Conservation (phyloP, 1,140 invertebrate species). For the Pachypsylla venusta region DNA sequence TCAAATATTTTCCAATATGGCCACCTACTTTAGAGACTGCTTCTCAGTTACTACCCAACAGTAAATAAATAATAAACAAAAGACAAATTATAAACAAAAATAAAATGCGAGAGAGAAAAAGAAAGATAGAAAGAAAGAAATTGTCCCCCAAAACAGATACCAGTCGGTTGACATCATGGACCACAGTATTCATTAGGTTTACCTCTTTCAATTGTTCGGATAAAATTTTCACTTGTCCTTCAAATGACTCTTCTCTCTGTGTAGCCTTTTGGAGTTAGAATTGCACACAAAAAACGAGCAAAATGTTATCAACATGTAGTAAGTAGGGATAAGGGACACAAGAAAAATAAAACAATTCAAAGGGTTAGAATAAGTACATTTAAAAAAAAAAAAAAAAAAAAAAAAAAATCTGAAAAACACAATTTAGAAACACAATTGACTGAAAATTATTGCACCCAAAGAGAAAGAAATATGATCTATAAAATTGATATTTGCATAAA, state of each 20-base stretch:
- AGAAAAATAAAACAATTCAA: constrained; percentile 23
- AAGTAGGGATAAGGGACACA: constrained; percentile 27
- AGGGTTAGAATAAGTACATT: constrained; percentile 22
- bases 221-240: constrained; percentile 82
- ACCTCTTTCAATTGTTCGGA: constrained; percentile 89
- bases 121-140: too few relatives aligned
- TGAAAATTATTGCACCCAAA: constrained; percentile 20
- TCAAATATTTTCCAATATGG: too few relatives aligned
- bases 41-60: too few relatives aligned
- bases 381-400: constrained; percentile 18
- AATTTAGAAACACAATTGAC: constrained; percentile 21
- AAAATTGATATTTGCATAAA: too few relatives aligned
- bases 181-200: constrained; percentile 27
- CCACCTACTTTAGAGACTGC: too few relatives aligned
- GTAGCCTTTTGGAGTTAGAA: constrained; percentile 52
- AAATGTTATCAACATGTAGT: constrained; percentile 18
- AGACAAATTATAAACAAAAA: too few relatives aligned
- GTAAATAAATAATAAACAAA: too few relatives aligned
- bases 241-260: constrained; percentile 91
- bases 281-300: constrained; percentile 17
- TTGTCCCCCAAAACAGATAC: too few relatives aligned
- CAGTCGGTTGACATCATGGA: too few relatives aligned
- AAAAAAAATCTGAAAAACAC: too few relatives aligned
- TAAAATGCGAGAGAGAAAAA: too few relatives aligned
- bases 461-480: constrained; percentile 14